Evolutionary conservation across 2,888 invertebrate genomes (phyloP), one percentile per base, ranked within the genome.

Genomic region (Melikaiella ostensackeni): DNA sequence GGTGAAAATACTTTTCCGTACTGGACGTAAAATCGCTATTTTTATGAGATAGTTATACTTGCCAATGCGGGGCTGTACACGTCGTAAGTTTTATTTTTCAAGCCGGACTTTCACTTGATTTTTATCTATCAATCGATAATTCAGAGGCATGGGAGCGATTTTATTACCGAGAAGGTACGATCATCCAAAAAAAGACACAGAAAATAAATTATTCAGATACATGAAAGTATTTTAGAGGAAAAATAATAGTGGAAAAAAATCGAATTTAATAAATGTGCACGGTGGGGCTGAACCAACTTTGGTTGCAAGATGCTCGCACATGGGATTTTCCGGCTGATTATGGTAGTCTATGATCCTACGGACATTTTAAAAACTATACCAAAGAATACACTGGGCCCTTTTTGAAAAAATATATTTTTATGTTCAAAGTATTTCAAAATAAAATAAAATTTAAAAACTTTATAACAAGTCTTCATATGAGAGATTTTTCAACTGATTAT

Each of bases 1-100:
- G 59, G 74, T 74, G 63, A 64, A 77, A 79, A 77, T 75, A 70
- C 73, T 75, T 76, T 75, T 75, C 73, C 76, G 76, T 74, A 30
- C 30, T 33, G 74, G 70, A 63, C 64, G 24, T 78, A 78, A 78
- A 80, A 80, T 59, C 77, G 78, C 77, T 74, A 77, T 76, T 78
- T 80, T 78, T 80, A 78, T 57, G 80, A 62, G 50, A 74, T 75
- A 50, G 66, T 77, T 77, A 79, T 75, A 80, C 77, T 77, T 70
- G 74, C 46, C 76, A 27, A 55, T 63, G 74, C 35, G 64, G 16
- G 8, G 16, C 64, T 66, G 27, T 46, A 46, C 42, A 46, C 27
- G 27, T 66, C 66, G 66, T 46, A 66, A 66, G 16, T 46, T 46
- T 66, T 46, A 66, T 66, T 46, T 66, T 66, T 27, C 24, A n/a